A percentile compares a stretch with the other conserved stretches of the same genome.
These are phyloP conservation scores for Onychorhynchus coronatus DNA, from an alignment of 2,113 vertebrate species.

Conservation along the genomic window DNA sequence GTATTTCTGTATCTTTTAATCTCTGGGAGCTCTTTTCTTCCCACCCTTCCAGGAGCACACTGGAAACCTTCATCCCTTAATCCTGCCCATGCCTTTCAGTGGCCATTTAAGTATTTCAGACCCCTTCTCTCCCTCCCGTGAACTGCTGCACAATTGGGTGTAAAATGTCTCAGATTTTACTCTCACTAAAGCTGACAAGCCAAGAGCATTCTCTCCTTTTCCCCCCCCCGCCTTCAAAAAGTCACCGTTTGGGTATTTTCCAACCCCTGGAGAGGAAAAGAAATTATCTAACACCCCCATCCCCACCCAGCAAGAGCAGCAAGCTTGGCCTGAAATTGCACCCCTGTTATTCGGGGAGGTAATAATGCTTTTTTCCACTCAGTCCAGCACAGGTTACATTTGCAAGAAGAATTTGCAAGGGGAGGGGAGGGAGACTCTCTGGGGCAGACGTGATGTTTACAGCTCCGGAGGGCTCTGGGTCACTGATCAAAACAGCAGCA, in stretches of 20 bases:
- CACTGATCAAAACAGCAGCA: constrained; percentile 48
- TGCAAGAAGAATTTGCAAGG: background rate
- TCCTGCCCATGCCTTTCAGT: background rate
- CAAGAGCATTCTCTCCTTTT: background rate
- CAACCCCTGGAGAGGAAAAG: background rate
- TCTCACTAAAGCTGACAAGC: background rate
- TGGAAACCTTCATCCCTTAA: constrained; percentile 40
- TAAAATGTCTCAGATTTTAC: background rate
- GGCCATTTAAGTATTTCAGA: constrained; percentile 29
- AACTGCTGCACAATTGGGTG: background rate
- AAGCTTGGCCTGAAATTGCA: background rate
- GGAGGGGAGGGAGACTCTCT: background rate
- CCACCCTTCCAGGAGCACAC: background rate
- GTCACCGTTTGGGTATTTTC: background rate
- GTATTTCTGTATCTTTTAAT: background rate
- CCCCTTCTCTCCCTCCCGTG: background rate
- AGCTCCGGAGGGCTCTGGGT: constrained; percentile 32
- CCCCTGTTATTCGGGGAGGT: background rate
- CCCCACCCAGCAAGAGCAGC: background rate
- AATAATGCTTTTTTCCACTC: background rate
- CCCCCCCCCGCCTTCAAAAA: background rate
- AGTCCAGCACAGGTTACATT: background rate
- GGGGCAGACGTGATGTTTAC: constrained; percentile 38
- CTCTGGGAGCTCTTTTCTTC: background rate
- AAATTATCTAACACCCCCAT: background rate